Conservation (phyloP, 2,888 invertebrate genomes). For the Falcaria lacertinaria region DNA sequence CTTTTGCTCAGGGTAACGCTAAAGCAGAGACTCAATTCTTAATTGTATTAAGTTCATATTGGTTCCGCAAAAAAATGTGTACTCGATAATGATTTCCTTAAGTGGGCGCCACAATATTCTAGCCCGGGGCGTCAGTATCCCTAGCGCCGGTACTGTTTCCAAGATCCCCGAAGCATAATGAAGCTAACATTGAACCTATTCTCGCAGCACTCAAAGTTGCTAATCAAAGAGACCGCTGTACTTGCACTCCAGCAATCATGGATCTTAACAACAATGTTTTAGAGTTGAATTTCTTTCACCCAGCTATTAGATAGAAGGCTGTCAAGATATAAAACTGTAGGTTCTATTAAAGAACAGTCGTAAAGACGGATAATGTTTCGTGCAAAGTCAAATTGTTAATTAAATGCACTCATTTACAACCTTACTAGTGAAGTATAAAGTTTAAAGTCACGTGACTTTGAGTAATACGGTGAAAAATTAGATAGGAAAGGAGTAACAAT, state of each 20-base stretch:
- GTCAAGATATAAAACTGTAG: constrained; percentile 31
- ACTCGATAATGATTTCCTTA: too few relatives aligned
- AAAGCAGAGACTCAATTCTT: too few relatives aligned
- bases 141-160: too few relatives aligned
- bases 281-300: constrained; percentile 20
- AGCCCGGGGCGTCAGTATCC: too few relatives aligned
- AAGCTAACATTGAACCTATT: constrained; percentile 41
- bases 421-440: constrained; percentile 19
- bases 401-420: constrained; percentile 25
- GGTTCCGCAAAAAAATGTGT: too few relatives aligned
- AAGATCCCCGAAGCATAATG: constrained; percentile 14
- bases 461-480: constrained; percentile 7
- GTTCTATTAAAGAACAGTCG: constrained; percentile 51
- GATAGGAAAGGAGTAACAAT: constrained; percentile 17
- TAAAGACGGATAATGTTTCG: constrained; percentile 56
- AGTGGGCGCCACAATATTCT: too few relatives aligned
- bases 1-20: too few relatives aligned
- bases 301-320: constrained; percentile 9
- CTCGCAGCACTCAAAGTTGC: constrained; percentile 32
- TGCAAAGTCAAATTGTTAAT: constrained; percentile 38
- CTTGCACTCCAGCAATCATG: constrained; percentile 5
- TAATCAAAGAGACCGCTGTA: constrained; percentile 43
- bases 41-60: too few relatives aligned
- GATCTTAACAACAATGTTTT: constrained; percentile 15
- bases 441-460: constrained; percentile 15